These are phyloP conservation scores for Panthera tigris DNA, from an alignment of 2,113 vertebrate species.

Conservation along the genomic window DNA sequence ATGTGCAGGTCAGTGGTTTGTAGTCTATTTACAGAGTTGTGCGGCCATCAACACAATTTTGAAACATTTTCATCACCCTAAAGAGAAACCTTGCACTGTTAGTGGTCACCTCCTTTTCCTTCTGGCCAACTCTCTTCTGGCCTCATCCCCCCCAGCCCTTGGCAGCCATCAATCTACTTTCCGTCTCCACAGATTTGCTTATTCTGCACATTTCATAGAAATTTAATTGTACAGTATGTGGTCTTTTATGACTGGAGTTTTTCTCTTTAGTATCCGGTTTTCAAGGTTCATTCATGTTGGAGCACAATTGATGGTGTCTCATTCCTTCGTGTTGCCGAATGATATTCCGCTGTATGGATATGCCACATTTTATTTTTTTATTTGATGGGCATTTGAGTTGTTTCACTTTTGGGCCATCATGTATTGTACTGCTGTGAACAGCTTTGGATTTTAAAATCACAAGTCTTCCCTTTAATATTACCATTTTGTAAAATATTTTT, in stretches of 20 bases:
- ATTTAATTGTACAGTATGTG: not conserved
- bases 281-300: not conserved
- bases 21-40: not conserved
- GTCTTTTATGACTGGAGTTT: not conserved
- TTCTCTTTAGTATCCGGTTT: not conserved
- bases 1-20: not conserved
- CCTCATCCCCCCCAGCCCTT: no score
- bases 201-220: not conserved
- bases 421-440: not conserved
- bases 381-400: not conserved
- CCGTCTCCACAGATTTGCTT: not conserved
- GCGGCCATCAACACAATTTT: not conserved
- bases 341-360: not conserved
- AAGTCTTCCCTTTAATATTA: not conserved
- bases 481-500: no score
- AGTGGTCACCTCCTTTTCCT: not conserved
- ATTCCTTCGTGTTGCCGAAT: not conserved
- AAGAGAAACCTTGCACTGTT: not conserved
- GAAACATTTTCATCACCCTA: not conserved
- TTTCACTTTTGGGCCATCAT: not conserved
- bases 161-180: not conserved
- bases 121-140: no score
- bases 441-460: not conserved
- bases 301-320: not conserved
- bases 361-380: not conserved